phyloP scores from a whole-genome alignment of 2,888 invertebrate genomes.

The Hydrotaea cyrtoneurina region DNA sequence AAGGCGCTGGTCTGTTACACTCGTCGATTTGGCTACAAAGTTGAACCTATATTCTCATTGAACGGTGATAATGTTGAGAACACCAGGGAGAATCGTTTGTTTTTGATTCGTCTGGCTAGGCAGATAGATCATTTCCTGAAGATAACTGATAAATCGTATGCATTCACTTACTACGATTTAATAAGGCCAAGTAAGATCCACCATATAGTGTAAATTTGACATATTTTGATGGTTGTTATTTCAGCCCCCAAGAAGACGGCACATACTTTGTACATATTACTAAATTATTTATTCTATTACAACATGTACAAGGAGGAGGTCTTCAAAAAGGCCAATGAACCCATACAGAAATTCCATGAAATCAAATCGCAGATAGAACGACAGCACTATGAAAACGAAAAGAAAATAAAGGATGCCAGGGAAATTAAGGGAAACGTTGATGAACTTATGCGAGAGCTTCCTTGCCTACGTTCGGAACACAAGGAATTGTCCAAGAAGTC shows the following conservation, averaged over 20 bases:
- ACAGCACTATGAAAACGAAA: slow-evolving; percentile 59
- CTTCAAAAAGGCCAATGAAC: slow-evolving; percentile 70
- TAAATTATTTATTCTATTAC: slow-evolving; percentile 77
- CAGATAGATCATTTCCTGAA: slow-evolving; percentile 77
- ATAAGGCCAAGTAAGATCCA: slow-evolving; percentile 76
- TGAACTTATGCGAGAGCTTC: slow-evolving; percentile 65
- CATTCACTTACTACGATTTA: slow-evolving; percentile 75
- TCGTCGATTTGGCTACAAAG: slow-evolving; percentile 74
- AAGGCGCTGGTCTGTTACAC: slow-evolving; percentile 74
- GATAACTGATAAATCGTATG: slow-evolving; percentile 75
- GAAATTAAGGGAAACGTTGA: slow-evolving; percentile 65
- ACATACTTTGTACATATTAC: slow-evolving; percentile 73
- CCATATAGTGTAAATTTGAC: too few relatives aligned
- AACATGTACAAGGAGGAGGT: slow-evolving; percentile 76
- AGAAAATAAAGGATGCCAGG: slow-evolving; percentile 69
- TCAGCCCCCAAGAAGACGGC: slow-evolving; percentile 76
- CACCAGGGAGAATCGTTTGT: slow-evolving; percentile 72
- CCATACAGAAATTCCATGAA: slow-evolving; percentile 68
- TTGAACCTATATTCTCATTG: slow-evolving; percentile 70
- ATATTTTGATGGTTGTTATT: slow-evolving; percentile 2
- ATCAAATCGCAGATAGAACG: slow-evolving; percentile 49
- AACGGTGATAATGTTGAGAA: slow-evolving; percentile 68
- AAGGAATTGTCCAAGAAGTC: slow-evolving; percentile 51
- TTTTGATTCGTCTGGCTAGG: slow-evolving; percentile 73
- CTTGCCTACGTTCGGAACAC: slow-evolving; percentile 52